phyloP scores from a whole-genome alignment of 2,888 invertebrate species.

The Scaptomyza reducta region DNA sequence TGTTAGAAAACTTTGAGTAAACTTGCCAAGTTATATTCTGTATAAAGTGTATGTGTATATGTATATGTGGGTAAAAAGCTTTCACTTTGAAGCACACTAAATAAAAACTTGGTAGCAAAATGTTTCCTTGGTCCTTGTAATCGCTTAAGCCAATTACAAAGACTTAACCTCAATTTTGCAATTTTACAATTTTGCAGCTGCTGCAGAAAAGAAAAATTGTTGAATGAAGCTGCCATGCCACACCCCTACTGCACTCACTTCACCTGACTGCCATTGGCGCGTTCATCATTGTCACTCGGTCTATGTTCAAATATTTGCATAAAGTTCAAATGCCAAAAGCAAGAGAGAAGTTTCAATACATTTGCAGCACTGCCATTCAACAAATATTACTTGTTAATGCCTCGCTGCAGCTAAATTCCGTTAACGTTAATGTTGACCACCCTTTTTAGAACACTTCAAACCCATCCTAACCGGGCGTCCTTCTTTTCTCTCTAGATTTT shows the following conservation, averaged over 20 bases:
- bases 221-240: not conserved
- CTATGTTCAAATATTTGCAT: constrained; percentile 44
- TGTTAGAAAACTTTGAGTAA: constrained; percentile 29
- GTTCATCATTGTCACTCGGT: constrained; percentile 48
- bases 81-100: constrained; percentile 7
- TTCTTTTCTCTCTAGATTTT: not conserved
- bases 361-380: constrained; percentile 7
- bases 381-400: constrained; percentile 45
- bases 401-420: constrained; percentile 48
- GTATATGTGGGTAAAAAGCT: constrained; percentile 9
- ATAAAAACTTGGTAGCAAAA: constrained; percentile 40
- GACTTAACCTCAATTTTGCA: constrained; percentile 72
- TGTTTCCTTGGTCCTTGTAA: constrained; percentile 57
- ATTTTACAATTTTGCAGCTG: no score
- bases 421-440: constrained; percentile 45
- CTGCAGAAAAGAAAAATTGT: constrained; percentile 6
- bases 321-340: constrained; percentile 30
- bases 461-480: not conserved
- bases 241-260: no score
- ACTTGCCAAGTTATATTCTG: constrained; percentile 23
- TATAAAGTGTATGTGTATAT: not conserved
- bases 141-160: constrained; percentile 71
- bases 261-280: not conserved
- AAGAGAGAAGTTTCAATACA: constrained; percentile 12
- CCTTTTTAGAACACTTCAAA: no score